A percentile compares a stretch with the other conserved stretches of the same genome.
Evolutionary conservation across 2,113 vertebrate genomes (phyloP).

Genomic region (Cynoglossus semilaevis): DNA sequence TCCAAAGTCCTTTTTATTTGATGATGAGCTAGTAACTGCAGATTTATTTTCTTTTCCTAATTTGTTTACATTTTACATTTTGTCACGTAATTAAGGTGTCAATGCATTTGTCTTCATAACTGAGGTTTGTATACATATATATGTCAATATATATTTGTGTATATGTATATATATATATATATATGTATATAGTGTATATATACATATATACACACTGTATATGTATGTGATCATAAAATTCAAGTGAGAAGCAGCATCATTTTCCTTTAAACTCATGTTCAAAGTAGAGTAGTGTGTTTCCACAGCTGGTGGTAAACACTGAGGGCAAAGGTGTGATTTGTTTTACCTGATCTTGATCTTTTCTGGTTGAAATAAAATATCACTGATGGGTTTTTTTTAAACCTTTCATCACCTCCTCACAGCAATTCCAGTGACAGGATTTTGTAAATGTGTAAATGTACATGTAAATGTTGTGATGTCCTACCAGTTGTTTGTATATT

Average conservation of each 20-base stretch:
- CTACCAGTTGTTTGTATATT: constrained; percentile 47
- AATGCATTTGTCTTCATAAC: too few relatives aligned
- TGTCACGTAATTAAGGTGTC: constrained; percentile 23
- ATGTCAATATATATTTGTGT: too few relatives aligned
- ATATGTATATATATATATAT: too few relatives aligned
- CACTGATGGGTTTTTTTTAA: constrained; percentile 18
- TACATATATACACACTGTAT: too few relatives aligned
- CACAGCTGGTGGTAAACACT: not conserved
- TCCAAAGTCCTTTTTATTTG: too few relatives aligned
- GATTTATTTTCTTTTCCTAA: not conserved
- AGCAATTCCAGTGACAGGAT: constrained; percentile 14
- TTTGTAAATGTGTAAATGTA: constrained; percentile 43
- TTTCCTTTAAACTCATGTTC: too few relatives aligned
- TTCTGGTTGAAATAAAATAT: constrained; percentile 6
- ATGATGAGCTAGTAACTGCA: constrained; percentile 24
- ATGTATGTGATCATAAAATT: too few relatives aligned
- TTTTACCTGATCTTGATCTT: constrained; percentile 1
- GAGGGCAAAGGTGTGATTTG: constrained; percentile 8
- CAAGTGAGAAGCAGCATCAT: too few relatives aligned
- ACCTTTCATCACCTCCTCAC: constrained; percentile 9
- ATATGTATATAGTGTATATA: too few relatives aligned
- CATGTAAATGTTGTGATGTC: constrained; percentile 47
- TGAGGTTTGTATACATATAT: too few relatives aligned
- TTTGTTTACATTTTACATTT: constrained; percentile 8
- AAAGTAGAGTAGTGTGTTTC: too few relatives aligned